These are phyloP conservation scores for Arge pagana DNA, from an alignment of 2,888 invertebrate genomes.

Conservation along the genomic window DNA sequence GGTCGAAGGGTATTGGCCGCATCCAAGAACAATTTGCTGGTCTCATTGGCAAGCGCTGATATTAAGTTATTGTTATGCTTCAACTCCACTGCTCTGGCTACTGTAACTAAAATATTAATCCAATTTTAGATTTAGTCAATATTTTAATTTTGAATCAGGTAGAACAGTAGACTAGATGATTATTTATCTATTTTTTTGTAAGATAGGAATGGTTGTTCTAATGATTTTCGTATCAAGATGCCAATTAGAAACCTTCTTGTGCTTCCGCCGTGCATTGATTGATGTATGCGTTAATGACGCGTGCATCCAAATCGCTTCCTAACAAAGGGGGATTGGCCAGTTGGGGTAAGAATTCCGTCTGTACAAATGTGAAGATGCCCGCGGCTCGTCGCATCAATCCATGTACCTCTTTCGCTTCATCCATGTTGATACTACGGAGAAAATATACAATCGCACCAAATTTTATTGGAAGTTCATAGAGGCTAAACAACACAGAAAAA, in stretches of 20 bases:
- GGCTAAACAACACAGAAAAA: too few species aligned
- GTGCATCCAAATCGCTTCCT: conserved; percentile 63
- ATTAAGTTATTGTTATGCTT: conserved; percentile 65
- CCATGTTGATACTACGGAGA: conserved; percentile 58
- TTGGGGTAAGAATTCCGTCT: conserved; percentile 58
- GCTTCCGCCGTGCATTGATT: conserved; percentile 70
- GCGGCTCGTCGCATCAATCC: conserved; percentile 65
- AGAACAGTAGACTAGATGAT: conserved; percentile 2
- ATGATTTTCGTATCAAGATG: neutral
- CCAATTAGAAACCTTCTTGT: conserved; percentile 62
- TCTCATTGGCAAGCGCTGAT: conserved; percentile 66
- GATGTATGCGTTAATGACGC: conserved; percentile 65
- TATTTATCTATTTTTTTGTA: too few species aligned
- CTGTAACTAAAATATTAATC: conserved; percentile 56
- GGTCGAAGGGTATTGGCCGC: conserved; percentile 62
- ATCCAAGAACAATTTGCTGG: conserved; percentile 63
- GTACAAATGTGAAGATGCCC: conserved; percentile 64
- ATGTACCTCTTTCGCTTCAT: conserved; percentile 68
- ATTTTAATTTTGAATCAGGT: neutral
- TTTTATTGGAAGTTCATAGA: too few species aligned
- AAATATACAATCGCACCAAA: neutral
- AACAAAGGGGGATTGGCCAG: conserved; percentile 52
- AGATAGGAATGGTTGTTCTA: too few species aligned
- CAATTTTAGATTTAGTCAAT: conserved; percentile 5
- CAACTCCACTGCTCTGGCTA: conserved; percentile 68